These are phyloP conservation scores for Eurystomus gularis DNA, from an alignment of 2,113 vertebrate genomes.

Conservation along the genomic window DNA sequence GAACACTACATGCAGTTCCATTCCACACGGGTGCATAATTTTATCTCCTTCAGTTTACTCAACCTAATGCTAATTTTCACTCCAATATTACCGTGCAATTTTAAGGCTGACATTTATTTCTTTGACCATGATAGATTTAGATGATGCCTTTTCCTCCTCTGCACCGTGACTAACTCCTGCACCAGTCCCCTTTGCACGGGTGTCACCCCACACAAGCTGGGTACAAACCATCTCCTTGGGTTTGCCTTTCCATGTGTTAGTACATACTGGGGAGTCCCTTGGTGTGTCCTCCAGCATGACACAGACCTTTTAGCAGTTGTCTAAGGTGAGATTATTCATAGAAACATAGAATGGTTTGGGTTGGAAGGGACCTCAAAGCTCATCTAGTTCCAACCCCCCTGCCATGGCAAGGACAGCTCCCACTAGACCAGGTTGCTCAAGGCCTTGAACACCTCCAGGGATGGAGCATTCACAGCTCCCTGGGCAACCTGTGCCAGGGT, in stretches of 20 bases:
- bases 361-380: no score
- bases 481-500: no score
- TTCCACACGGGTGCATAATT: not conserved
- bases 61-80: not conserved
- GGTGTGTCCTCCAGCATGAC: fast-evolving
- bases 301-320: no score
- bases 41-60: not conserved
- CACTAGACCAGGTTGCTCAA: no score
- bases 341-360: no score
- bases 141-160: not conserved
- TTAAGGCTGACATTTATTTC: not conserved
- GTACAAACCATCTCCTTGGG: not conserved
- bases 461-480: no score
- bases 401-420: no score
- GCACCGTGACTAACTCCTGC: not conserved
- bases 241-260: not conserved
- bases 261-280: fast-evolving
- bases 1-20: not conserved
- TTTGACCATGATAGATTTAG: not conserved
- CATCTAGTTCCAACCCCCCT: no score
- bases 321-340: not conserved
- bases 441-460: no score
- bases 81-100: not conserved
- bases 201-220: fast-evolving
- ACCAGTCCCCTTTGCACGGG: no score